A percentile compares a stretch with the other conserved stretches of the same genome.
These are phyloP conservation scores for Pseudorectes ferrugineus DNA, from an alignment of 2,113 vertebrate genomes.

Conservation along the genomic window DNA sequence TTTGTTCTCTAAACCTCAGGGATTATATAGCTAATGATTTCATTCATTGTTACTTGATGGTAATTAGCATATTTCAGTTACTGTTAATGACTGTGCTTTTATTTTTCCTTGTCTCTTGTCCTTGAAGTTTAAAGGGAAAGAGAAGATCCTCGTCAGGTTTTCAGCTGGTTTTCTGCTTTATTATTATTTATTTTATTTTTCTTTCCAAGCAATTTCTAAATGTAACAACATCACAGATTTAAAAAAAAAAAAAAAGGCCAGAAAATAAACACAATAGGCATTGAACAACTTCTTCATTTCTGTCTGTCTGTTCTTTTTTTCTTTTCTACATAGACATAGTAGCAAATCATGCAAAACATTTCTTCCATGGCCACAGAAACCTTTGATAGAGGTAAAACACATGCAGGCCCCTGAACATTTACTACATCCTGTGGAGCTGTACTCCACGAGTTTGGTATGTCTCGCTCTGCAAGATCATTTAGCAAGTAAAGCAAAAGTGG, in stretches of 20 bases:
- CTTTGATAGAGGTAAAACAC: neutral
- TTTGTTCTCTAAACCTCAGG: neutral
- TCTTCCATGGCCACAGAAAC: neutral
- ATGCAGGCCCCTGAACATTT: neutral
- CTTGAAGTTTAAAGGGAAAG: neutral
- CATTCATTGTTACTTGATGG: neutral
- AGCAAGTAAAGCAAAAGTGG: neutral
- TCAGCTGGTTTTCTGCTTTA: neutral
- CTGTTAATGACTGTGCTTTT: neutral
- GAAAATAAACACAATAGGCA: neutral
- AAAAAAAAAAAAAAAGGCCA: neutral
- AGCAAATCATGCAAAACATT: neutral
- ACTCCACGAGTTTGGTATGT: neutral
- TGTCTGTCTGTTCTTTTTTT: neutral
- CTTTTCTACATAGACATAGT: neutral
- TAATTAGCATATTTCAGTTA: neutral
- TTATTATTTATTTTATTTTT: neutral
- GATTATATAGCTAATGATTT: neutral
- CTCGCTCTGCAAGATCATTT: constrained; percentile 2
- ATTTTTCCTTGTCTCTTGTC: neutral
- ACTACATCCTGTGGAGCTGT: neutral
- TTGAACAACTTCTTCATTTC: neutral
- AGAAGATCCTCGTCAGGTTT: neutral
- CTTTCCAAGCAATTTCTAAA: neutral
- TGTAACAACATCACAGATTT: neutral